Base-by-base conservation (phyloP, 2,797 vertebrate species). In the Loriculus beryllinus region DNA sequence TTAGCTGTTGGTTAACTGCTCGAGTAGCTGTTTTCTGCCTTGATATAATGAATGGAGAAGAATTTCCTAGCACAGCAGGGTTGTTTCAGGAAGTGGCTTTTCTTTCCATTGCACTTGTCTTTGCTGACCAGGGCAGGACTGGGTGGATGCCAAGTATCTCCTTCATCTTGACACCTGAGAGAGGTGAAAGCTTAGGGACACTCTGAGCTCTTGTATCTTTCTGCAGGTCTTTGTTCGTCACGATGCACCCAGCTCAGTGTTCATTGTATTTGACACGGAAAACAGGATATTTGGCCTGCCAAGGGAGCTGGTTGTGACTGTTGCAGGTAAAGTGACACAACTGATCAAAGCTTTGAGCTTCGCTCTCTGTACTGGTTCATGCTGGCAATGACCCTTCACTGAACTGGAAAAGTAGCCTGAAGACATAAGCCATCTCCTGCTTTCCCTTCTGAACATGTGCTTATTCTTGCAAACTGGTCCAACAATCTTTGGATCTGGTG, bases 251-350 rank as follows among this genome's bases (percentile, higher is more conserved):
- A 98, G 70, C 82, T 97, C 94, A 31, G 98, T 99, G 86, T 60
- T 98, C 70, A 98, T 99, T 43, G 98, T 98, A 54, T 99, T 99
- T 95, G 99, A 99, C 92, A 98, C 98, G 92, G 99, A 99, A 96
- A 99, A 99, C 97, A 98, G 97, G 81, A 98, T 99, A 95, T 99
- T 99, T 91, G 99, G 99, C 4, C 98, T 99, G 56, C 99, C 99
- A 13, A 98, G 99, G 94, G 98, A 99, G 97, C 98, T 99, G 87
- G 99, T 99, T 90, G 98, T 99, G 86, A 99, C 99, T 43, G 98
- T 98, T 95, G 98, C 98, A 98, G 99, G 99, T 99, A 98, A 92
- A 88, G 45, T 75, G 71, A 72, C 17, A 2, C 11, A 12, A 45
- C 5, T 45, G 49, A 31, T 82, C 42, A 33, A 45, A 74, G 47